A percentile compares a stretch with the other conserved stretches of the same genome.
Evolutionary conservation across 1,140 invertebrate genomes (phyloP).

Genomic region (Meloidogyne floridensis): DNA sequence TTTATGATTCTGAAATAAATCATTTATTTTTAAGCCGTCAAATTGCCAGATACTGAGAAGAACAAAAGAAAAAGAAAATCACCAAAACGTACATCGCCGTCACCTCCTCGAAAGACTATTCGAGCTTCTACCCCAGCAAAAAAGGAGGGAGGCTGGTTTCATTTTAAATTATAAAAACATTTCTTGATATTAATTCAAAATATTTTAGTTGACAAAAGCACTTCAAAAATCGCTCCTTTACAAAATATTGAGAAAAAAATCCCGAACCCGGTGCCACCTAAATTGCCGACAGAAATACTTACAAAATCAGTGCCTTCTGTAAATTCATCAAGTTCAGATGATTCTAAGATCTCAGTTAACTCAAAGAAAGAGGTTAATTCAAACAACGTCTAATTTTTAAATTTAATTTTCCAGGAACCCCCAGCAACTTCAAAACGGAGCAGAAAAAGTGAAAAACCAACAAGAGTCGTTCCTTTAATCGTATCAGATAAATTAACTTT

Average conservation of each 20-base stretch:
- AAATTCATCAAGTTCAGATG: background rate
- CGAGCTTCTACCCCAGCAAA: background rate
- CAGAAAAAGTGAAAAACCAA: background rate
- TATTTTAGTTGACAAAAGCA: no score
- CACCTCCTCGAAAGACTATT: background rate
- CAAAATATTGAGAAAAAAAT: background rate
- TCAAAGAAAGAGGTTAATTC: background rate
- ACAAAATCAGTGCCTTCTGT: background rate
- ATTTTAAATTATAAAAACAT: background rate
- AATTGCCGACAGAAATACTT: background rate
- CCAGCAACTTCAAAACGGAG: background rate
- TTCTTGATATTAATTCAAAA: background rate
- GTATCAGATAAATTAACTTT: background rate
- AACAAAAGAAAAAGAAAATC: constrained; percentile 9
- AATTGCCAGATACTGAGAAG: background rate
- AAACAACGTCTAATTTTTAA: background rate
- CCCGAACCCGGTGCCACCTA: background rate
- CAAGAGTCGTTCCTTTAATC: background rate
- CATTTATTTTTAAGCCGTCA: background rate
- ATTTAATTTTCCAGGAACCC: background rate
- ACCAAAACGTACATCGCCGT: background rate
- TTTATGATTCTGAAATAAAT: background rate
- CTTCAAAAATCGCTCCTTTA: background rate
- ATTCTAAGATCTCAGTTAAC: background rate
- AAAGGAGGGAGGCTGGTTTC: constrained; percentile 2